Evolutionary conservation across 2,797 vertebrate genomes (phyloP), one percentile per base, ranked within the genome.

Genomic region (Chelon auratus): DNA sequence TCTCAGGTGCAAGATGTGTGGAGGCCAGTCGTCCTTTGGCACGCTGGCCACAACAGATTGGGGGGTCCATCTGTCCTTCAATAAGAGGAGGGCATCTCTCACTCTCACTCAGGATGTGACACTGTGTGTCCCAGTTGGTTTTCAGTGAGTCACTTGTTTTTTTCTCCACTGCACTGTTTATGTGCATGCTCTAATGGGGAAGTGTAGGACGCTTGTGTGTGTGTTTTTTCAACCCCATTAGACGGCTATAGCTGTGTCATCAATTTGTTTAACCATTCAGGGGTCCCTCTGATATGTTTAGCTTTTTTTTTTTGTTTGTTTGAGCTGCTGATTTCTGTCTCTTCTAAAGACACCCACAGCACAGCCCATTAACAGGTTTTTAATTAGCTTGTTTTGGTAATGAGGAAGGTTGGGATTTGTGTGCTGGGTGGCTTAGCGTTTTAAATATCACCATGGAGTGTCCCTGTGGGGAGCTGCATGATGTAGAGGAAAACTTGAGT

Each of bases 371-470:
- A 93, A 89, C 78, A 80, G 82, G 78, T 91, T 93, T 89, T 93
- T 93, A 93, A 93, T 94, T 91, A 90, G 89, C 82, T 85, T 91
- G 86, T 91, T 93, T 92, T 93, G 84, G 75, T 93, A 92, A 90
- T 86, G 86, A 85, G 89, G 82, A 89, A 86, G 82, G 82, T 78
- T 86, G 70, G 83, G 74, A 73, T 70, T 69, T 77, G 76, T 74
- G 61, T 69, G 51, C 72, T 37, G 58, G 65, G 70, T 80, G 71
- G 79, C 70, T 71, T 78, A 77, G 66, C 71, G 72, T 84, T 18
- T 81, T 71, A 82, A 86, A 82, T 72, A 61, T 71, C 33, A 47
- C 68, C 66, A 75, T 68, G 33, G 64, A 64, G 62, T 40, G 18
- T 84, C 75, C 52, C 76, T 53, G 76, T 40, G 43, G 84, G 69